A percentile compares a stretch with the other conserved stretches of the same genome.
Conservation (phyloP, 2,113 vertebrate species). For the Vanacampus margaritifer region DNA sequence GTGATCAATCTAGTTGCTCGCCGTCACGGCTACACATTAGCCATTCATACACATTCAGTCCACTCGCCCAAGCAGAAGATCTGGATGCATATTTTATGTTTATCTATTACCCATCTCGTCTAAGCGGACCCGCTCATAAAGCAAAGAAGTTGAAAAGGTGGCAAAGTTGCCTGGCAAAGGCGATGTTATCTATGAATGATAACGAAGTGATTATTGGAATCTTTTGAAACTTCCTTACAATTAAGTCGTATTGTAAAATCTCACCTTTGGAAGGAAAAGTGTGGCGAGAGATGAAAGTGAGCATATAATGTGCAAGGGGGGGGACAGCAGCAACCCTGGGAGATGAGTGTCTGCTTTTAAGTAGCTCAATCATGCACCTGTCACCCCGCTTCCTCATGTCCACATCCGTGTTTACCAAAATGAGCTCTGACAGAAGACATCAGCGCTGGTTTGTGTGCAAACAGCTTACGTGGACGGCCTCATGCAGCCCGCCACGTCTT, state of each 20-base stretch:
- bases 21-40: slow-evolving; percentile 67
- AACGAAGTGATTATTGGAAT: slow-evolving; percentile 36
- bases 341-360: slow-evolving; percentile 82
- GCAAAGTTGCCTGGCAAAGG: slow-evolving; percentile 30
- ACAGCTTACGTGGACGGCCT: slow-evolving; percentile 55
- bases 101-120: slow-evolving; percentile 67
- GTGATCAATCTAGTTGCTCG: slow-evolving; percentile 69
- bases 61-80: slow-evolving; percentile 71
- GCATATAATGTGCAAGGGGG: slow-evolving; percentile 45
- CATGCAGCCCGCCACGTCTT: slow-evolving; percentile 33
- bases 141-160: slow-evolving; percentile 58
- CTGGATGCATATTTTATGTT: slow-evolving; percentile 71
- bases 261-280: neutral
- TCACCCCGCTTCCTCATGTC: slow-evolving; percentile 84
- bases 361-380: slow-evolving; percentile 84
- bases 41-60: slow-evolving; percentile 72
- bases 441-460: slow-evolving; percentile 64
- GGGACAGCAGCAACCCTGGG: slow-evolving; percentile 45
- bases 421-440: slow-evolving; percentile 79
- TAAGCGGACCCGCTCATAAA: slow-evolving; percentile 48
- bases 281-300: slow-evolving; percentile 37
- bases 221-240: slow-evolving; percentile 31
- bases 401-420: slow-evolving; percentile 87
- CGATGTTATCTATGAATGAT: slow-evolving; percentile 25
- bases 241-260: slow-evolving; percentile 33